Base-by-base conservation (phyloP, 2,113 vertebrate species). In the Myrmophylax atrothorax region DNA sequence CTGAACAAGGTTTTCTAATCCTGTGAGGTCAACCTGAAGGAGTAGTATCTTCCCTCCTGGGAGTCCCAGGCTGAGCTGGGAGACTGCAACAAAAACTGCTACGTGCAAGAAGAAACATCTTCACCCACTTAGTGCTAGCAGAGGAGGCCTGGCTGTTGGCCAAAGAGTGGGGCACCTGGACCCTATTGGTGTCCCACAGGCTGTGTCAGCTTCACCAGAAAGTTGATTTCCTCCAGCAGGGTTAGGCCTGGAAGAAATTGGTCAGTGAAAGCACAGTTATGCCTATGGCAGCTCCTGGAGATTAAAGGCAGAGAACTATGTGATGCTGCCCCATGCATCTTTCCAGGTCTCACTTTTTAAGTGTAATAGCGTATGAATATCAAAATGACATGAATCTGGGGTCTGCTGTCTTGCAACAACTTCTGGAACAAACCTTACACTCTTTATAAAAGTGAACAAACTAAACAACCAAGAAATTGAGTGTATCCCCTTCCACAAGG, bases 101-200 rank as follows among this genome's bases (percentile, higher is more conserved):
- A 2, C 14, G 14, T 38, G 35, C 29, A 49, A 84, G 87, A 33
- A 69, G 53, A 53, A 91, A 47, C 18, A 37, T 44, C 17, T 58
- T 58, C 63, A 60, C 2, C 8, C 14, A 37, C 19, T 20, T 7
- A 47, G 40, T 0, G 0, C 63, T n/a, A 72, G 47, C 55, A 72
- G 44, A 83, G 8, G 18, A 72, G 44, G 53, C 19, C 58, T 69
- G 33, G 20, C 55, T 8, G 1, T 19, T 12, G 18, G 37, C 26
- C 47, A 14, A 40, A 59, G 33, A 79, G 16, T 15, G 31, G 11
- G 50, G 19, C 29, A 81, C 44, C n/a, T 1, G 1, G 35, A 59
- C 37, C 33, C 15, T 53, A 31, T 2, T 4, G 5, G 24, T 53
- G 40, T 66, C 25, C 46, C 26, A 29, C 6, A 29, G 40, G 19